Evolutionary conservation across 35 echinoderm and acorn worm genomes (phyloP), one percentile per base, ranked within the genome.

Genomic region (Diadema setosum): DNA sequence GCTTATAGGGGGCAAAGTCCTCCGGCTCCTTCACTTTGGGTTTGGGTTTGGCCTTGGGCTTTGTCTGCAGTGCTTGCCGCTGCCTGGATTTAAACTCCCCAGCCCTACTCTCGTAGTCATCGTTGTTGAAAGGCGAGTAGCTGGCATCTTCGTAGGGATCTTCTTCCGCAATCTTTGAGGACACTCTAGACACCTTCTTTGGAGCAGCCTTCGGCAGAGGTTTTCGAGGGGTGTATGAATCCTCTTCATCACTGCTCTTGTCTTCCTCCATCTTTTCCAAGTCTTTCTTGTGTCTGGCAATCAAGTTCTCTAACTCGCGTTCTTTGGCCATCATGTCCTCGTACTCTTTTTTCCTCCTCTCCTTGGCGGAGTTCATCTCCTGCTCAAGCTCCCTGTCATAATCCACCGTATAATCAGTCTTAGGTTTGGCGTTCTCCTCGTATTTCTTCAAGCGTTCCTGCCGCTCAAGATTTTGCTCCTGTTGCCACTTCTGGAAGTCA

Each of bases 401-500:
- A 61, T 85, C 82, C 20, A 84, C 61, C 29, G 26, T 3, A 82
- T 24, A 58, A 42, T 76, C 33, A 70, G 25, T 25, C 3, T 56
- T 70, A 4, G 80, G 36, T 20, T 49, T 32, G 39, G 48, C 34
- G 34, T 42, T 39, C 70, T 91, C 44, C 41, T 82, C 58, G 43
- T 94, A 90, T 40, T 81, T 91, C 25, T 85, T 57, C 24, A 98
- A 76, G 46, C 95, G 50, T 48, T 80, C 49, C 36, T 89, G 57
- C 20, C 95, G 56, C 69, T 98, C 33, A 14, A 87, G 55, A 73
- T 98, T 89, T 83, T 94, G 95, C 39, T 98, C 95, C 15, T 88
- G 61, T 70, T 98, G 95, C 95, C 95, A 98, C 49, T 91, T 98
- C 80, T 94, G 91, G 50, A 98, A 98, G 46, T 98, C 95, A 21